Evolutionary conservation across 2,113 vertebrate genomes (phyloP).

Genomic region (Microtus ochrogaster): DNA sequence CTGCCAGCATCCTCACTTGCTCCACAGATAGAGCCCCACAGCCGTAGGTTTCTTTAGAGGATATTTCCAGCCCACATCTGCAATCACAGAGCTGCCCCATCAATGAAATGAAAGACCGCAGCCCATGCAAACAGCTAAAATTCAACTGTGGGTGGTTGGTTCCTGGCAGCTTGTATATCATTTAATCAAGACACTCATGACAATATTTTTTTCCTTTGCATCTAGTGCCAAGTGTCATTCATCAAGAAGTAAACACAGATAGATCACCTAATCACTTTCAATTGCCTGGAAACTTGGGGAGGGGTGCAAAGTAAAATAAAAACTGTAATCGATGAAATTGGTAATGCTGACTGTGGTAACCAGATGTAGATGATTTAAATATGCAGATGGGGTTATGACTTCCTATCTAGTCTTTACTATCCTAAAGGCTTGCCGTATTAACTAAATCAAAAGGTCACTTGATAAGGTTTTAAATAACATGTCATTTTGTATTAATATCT

Average conservation of each 20-base stretch:
- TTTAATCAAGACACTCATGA: constrained; percentile 69
- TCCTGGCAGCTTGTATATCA: constrained; percentile 62
- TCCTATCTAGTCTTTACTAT: background rate
- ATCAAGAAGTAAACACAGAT: constrained; percentile 70
- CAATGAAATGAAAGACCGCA: constrained; percentile 83
- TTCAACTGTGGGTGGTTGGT: constrained; percentile 76
- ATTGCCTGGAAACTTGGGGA: constrained; percentile 47
- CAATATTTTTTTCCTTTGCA: constrained; percentile 55
- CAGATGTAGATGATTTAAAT: constrained; percentile 32
- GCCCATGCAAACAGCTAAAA: constrained; percentile 78
- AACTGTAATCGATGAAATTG: constrained; percentile 65
- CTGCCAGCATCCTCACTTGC: background rate
- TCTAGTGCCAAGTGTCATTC: constrained; percentile 67
- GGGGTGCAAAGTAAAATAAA: constrained; percentile 31
- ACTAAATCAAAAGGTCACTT: constrained; percentile 66
- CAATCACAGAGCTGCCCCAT: constrained; percentile 78
- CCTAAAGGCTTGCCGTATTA: constrained; percentile 29
- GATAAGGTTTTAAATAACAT: constrained; percentile 42
- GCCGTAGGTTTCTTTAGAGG: constrained; percentile 67
- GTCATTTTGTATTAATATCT: constrained; percentile 61
- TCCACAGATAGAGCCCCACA: constrained; percentile 6
- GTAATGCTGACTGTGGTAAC: constrained; percentile 33
- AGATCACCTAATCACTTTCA: constrained; percentile 57
- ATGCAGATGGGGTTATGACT: background rate
- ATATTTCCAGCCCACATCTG: constrained; percentile 67